These are phyloP conservation scores for Tinea trinotella DNA, from an alignment of 2,888 invertebrate genomes.

Conservation along the genomic window DNA sequence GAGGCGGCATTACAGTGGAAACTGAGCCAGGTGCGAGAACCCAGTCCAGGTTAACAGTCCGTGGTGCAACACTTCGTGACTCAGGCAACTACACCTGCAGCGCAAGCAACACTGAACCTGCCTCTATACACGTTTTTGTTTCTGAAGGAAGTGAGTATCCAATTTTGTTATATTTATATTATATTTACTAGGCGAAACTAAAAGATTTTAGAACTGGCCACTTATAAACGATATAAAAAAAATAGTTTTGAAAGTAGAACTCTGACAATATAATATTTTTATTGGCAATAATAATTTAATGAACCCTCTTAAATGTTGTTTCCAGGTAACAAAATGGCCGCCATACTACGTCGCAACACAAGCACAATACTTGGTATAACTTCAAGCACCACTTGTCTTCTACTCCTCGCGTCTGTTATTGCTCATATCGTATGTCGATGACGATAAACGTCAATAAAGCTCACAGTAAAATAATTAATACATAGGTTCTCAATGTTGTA, in stretches of 20 bases:
- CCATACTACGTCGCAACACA: conserved; percentile 61
- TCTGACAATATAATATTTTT: no score
- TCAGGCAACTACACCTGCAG: conserved; percentile 94
- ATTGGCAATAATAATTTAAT: no score
- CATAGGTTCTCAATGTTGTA: no score
- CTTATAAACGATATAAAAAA: no score
- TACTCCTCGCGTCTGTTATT: conserved; percentile 49
- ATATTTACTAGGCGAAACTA: no score
- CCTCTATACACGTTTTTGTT: conserved; percentile 91
- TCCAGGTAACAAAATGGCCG: conserved; percentile 68
- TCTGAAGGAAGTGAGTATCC: conserved; percentile 82
- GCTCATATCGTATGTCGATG: conserved; percentile 60
- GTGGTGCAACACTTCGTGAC: conserved; percentile 88
- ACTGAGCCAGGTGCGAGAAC: conserved; percentile 90
- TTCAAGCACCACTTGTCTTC: conserved; percentile 53
- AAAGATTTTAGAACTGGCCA: no score
- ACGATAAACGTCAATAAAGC: conserved; percentile 31
- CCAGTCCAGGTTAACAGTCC: conserved; percentile 88
- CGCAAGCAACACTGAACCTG: conserved; percentile 91
- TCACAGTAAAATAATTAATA: no score
- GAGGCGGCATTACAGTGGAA: conserved; percentile 86
- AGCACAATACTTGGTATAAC: conserved; percentile 65
- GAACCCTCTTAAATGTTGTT: no score
- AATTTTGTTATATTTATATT: not conserved
- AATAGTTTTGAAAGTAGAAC: no score